Base-by-base conservation (phyloP, 2,888 invertebrate genomes). In the Agriotes lineatus region DNA sequence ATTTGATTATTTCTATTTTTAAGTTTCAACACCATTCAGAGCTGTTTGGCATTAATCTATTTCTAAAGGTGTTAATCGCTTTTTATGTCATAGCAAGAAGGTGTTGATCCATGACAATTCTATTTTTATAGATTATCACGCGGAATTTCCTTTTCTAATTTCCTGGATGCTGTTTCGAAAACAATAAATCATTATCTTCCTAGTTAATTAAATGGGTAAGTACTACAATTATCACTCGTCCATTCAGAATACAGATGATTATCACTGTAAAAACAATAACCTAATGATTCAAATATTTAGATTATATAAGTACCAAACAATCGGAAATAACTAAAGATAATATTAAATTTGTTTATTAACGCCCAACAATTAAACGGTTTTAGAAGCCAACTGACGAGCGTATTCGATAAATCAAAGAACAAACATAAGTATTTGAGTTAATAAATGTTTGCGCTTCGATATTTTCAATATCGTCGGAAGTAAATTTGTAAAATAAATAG, bases 251-350 rank as follows among this genome's bases (percentile, higher is more conserved):
- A 48, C 12, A 48, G 25, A 48, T 48, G 12, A 48, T 48, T 48
- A 48, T 48, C 48, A n/a, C 2, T 9, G 20, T 14, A 45, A 5
- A 22, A 19, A 48, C n/a, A 48, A 48, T 48, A 48, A 22, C 12
- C 22, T 10, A 48, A 22, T 22, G 9, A 52, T 33, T 30, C 52
- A 52, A 52, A 52, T 52, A 52, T 52, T 33, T 52, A 52, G n/a
- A 18, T 33, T 18, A 30, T 30, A 52, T 33, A 52, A 52, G 52
- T 52, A 35, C n/a, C 30, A 50, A 50, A 52, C 52, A 52, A 52
- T 52, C 52, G 10, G n/a, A 33, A 52, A 52, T 16, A 16, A 52
- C 18, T 18, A 52, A 52, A 52, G 52, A 52, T 52, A 52, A 52
- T 52, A 52, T n/a, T n/a, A n/a, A n/a, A n/a, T 52, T 52, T 52